A percentile compares a stretch with the other conserved stretches of the same genome.
phyloP scores from a whole-genome alignment of 2,797 vertebrate species.

The Danionella dracula region DNA sequence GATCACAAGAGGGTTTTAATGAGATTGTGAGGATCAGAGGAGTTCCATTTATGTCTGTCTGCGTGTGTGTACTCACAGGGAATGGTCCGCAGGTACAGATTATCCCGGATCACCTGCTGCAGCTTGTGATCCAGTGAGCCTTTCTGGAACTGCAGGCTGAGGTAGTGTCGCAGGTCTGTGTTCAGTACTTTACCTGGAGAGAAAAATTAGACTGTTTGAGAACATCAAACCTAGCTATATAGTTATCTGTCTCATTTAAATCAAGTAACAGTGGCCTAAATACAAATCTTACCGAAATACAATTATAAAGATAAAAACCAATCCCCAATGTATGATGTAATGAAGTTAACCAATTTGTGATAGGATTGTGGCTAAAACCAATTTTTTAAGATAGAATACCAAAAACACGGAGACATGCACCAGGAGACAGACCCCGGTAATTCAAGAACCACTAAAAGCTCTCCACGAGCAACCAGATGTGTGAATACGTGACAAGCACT shows the following conservation, averaged over 20 bases:
- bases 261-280: too few relatives aligned
- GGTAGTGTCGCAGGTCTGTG: conserved; percentile 92
- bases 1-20: neutral
- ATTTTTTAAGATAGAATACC: too few relatives aligned
- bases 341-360: too few relatives aligned
- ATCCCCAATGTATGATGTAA: too few relatives aligned
- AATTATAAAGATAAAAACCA: too few relatives aligned
- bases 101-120: conserved; percentile 98
- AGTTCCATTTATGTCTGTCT: too few relatives aligned
- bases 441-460: conserved; percentile 8
- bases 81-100: conserved; percentile 96
- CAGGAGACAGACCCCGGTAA: conserved; percentile 15
- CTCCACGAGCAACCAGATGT: conserved; percentile 36
- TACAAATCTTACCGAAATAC: too few relatives aligned
- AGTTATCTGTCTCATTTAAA: too few relatives aligned
- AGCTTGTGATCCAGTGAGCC: conserved; percentile 97
- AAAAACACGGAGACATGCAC: neutral
- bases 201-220: too few relatives aligned
- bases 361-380: too few relatives aligned
- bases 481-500: neutral
- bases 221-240: too few relatives aligned
- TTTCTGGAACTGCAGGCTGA: conserved; percentile 99
- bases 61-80: conserved; percentile 83
- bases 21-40: neutral
- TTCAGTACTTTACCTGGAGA: conserved; percentile 92